These are phyloP conservation scores for Oreochromis aureus DNA, from an alignment of 2,113 vertebrate genomes.

Conservation along the genomic window DNA sequence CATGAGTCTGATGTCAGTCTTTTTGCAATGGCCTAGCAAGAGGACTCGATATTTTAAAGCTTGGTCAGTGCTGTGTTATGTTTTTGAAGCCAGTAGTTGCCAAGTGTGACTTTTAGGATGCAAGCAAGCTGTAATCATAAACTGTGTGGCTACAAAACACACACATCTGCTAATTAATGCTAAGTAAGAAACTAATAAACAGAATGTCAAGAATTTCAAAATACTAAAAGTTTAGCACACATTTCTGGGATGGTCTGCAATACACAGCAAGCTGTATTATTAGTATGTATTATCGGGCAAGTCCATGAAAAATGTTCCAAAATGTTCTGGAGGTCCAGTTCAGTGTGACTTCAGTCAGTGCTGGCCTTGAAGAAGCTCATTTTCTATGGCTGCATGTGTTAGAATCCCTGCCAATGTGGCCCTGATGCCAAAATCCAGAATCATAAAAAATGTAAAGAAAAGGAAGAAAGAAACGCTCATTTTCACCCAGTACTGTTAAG, in stretches of 20 bases:
- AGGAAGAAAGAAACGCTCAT: background rate
- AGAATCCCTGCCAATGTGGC: background rate
- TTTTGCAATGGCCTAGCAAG: background rate
- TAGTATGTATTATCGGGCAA: accelerated
- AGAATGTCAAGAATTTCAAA: background rate
- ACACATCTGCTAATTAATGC: background rate
- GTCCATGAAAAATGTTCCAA: background rate
- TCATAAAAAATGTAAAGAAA: background rate
- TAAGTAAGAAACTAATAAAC: background rate
- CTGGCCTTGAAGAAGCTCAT: background rate
- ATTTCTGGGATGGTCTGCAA: background rate
- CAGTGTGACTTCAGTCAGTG: background rate
- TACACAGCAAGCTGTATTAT: background rate
- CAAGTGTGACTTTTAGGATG: background rate
- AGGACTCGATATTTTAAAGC: background rate
- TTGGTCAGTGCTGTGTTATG: background rate
- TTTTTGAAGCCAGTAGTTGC: background rate
- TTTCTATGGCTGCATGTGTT: background rate
- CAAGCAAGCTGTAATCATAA: background rate
- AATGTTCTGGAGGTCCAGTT: background rate
- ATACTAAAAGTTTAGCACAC: background rate
- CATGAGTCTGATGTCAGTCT: background rate
- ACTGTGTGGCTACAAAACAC: background rate
- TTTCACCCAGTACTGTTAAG: accelerated
- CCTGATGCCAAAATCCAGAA: background rate